Base-by-base conservation (phyloP, 2,888 invertebrate species). In the Tachina lurida region DNA sequence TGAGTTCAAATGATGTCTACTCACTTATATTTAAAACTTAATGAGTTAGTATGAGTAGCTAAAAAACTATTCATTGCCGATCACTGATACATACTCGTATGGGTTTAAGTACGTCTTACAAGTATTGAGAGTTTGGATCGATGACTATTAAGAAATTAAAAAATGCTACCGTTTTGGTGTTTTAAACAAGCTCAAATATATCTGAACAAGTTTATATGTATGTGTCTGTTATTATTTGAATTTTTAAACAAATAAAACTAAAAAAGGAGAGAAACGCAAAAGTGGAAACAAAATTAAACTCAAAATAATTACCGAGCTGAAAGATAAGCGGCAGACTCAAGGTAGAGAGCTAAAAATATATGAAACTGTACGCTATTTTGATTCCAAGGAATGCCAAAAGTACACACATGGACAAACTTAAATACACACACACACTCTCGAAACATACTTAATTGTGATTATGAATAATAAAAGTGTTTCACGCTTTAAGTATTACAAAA, bases 101-200 rank as follows among this genome's bases (percentile, higher is more conserved):
- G 31, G 2, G 4, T 31, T 2, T 31, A 31, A 31, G 31, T 31
- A 31, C 3, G 7, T 41, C 41, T 8, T 41, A 60, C 10, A 5
- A 17, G 62, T 47, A 65, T 22, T 41, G 5, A n/a, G 19, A 15
- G 60, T 13, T 19, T 45, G 56, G 9, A 43, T 45, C 17, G 9
- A 67, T n/a, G 68, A 15, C 63, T 58, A 76, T 67, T 80, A 80
- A 80, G 67, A 75, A 71, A 71, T 45, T 70, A 65, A 82, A 65
- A 82, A 71, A 65, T 85, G 85, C 85, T 85, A 85, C 82, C 85
- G 82, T 78, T 85, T 84, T 56, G n/a, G 62, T 63, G 45, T 15
- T 63, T 78, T 31, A 41, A 13, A 41, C 45, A 43, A 5, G 12
- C 17, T n/a, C 3, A 10, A 31, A 31, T 7, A 31, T 22, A 13